Evolutionary conservation across 1,140 invertebrate genomes (phyloP).

Genomic region (Bursaphelenchus mucronatus): DNA sequence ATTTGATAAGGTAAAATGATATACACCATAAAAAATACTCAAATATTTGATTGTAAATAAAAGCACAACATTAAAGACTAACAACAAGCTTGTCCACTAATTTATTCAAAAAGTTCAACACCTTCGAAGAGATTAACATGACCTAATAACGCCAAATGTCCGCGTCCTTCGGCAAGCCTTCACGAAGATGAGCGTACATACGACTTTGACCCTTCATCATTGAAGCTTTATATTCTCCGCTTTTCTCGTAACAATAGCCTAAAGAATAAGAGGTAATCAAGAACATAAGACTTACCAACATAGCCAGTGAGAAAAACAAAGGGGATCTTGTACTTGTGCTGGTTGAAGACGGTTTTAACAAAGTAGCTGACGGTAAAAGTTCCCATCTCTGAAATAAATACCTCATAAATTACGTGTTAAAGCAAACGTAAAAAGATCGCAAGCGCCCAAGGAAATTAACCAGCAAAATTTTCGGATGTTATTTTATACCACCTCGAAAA

Average conservation of each 20-base stretch:
- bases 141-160: conserved; percentile 25
- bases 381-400: conserved; percentile 17
- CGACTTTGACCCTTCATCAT: conserved; percentile 26
- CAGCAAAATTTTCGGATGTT: too few relatives aligned
- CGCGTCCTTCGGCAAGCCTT: conserved; percentile 4
- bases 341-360: conserved; percentile 11
- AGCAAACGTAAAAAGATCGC: background rate
- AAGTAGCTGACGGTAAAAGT: conserved; percentile 24
- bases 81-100: background rate
- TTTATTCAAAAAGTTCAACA: conserved; percentile 1
- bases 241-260: conserved; percentile 27
- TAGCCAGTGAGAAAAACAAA: background rate
- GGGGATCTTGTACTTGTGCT: background rate
- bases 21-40: background rate
- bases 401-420: background rate
- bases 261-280: background rate
- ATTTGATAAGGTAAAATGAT: too few relatives aligned
- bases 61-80: background rate
- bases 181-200: conserved; percentile 16
- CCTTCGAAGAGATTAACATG: background rate
- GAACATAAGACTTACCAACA: conserved; percentile 18
- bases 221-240: conserved; percentile 19
- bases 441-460: too few relatives aligned
- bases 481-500: too few relatives aligned
- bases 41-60: conserved; percentile 11